Evolutionary conservation across 2,797 vertebrate genomes (phyloP).

Genomic region (Halcyon chelicuti): DNA sequence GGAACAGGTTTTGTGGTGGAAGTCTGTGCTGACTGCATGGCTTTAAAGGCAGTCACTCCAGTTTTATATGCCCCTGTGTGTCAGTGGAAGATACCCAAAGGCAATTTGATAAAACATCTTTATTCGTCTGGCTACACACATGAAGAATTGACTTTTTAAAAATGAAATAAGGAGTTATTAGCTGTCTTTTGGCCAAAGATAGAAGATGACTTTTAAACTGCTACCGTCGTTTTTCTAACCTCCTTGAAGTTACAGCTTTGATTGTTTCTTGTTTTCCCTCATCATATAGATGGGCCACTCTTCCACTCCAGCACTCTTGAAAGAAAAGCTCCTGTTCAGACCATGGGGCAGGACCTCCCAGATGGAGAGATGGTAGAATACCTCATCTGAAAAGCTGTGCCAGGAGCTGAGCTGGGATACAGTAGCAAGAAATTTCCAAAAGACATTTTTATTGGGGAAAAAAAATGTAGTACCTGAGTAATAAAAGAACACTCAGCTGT

Average conservation of each 20-base stretch:
- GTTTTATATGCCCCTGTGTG: not conserved
- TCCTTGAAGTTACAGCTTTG: not conserved
- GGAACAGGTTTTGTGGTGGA: conserved; percentile 5
- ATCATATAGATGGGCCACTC: conserved; percentile 79
- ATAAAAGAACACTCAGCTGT: conserved; percentile 65
- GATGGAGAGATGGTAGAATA: conserved; percentile 97
- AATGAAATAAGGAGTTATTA: not conserved
- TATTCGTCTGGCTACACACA: not conserved
- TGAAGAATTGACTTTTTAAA: not conserved
- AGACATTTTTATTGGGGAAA: conserved; percentile 67
- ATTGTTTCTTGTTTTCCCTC: conserved; percentile 47
- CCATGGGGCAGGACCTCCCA: conserved; percentile 85
- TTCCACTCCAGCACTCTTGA: conserved; percentile 91
- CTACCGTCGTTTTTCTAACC: not conserved
- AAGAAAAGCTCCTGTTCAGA: conserved; percentile 86
- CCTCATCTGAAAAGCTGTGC: conserved; percentile 88
- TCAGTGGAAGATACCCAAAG: not conserved
- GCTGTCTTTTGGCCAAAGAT: not conserved
- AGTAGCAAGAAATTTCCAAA: conserved; percentile 73
- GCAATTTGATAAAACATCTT: not conserved
- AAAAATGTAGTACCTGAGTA: conserved; percentile 70
- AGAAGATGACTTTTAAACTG: not conserved
- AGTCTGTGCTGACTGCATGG: not conserved
- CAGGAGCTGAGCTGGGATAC: conserved; percentile 57
- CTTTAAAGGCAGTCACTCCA: not conserved